phyloP scores from a whole-genome alignment of 2,113 vertebrate species.

The Eidolon helvum region DNA sequence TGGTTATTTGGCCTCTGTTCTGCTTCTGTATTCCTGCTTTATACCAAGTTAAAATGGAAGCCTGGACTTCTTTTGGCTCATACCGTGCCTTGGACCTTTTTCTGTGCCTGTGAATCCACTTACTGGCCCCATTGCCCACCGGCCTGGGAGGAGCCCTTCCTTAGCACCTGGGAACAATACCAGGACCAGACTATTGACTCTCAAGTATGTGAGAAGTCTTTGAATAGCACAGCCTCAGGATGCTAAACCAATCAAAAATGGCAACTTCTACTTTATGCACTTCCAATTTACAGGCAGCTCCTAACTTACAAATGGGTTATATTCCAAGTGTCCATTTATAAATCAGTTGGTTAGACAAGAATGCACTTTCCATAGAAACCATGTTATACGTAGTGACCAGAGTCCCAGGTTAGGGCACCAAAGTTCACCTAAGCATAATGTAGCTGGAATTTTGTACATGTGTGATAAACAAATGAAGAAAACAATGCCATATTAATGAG shows the following conservation, averaged over 20 bases:
- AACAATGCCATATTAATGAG: neutral
- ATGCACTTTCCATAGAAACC: neutral
- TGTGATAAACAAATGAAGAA: neutral
- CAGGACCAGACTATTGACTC: neutral
- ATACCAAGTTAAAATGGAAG: neutral
- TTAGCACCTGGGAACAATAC: neutral
- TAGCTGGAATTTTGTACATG: neutral
- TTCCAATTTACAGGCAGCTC: neutral
- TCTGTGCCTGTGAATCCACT: constrained; percentile 45
- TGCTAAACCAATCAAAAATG: neutral
- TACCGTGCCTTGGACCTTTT: neutral
- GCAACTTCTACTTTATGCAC: neutral
- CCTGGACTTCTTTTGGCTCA: constrained; percentile 13
- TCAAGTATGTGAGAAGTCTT: neutral
- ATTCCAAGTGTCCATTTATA: neutral
- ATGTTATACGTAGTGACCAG: neutral
- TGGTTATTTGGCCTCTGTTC: neutral
- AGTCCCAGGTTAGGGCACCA: neutral
- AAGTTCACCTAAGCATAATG: neutral
- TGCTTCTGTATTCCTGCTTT: constrained; percentile 31
- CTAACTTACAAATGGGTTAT: neutral
- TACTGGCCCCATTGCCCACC: neutral
- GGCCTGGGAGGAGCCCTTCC: neutral
- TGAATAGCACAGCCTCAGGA: neutral
- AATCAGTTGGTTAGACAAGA: neutral